Evolutionary conservation across 2,888 invertebrate genomes (phyloP).

Genomic region (Ichneumon xanthorius): DNA sequence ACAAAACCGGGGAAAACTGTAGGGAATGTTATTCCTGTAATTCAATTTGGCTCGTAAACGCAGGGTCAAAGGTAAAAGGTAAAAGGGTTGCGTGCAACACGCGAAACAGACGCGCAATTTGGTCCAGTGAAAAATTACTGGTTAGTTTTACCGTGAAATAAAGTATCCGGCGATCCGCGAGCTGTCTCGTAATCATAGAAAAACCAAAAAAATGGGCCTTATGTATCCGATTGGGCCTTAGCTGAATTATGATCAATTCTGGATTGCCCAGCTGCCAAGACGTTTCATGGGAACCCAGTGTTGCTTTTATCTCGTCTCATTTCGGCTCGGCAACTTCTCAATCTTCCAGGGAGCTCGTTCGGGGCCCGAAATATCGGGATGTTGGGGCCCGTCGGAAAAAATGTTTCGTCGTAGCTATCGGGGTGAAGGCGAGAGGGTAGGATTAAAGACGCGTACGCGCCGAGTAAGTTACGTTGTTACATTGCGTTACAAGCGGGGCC

Average conservation of each 20-base stretch:
- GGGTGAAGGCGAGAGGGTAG: conserved; percentile 35
- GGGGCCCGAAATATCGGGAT: background rate
- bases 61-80: background rate
- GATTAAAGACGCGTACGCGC: conserved; percentile 37
- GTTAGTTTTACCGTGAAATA: no score
- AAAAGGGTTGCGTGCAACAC: background rate
- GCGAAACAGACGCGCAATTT: background rate
- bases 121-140: background rate
- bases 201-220: conserved; percentile 18
- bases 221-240: background rate
- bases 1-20: background rate
- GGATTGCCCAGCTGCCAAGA: conserved; percentile 56
- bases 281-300: conserved; percentile 59
- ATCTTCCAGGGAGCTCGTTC: conserved; percentile 26
- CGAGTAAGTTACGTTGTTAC: conserved; percentile 53
- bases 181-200: background rate
- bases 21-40: background rate
- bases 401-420: conserved; percentile 22
- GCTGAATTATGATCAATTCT: conserved; percentile 3
- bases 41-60: background rate
- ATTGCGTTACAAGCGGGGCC: conserved; percentile 21
- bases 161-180: no score
- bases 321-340: conserved; percentile 37
- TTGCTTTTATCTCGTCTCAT: conserved; percentile 20
- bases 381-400: conserved; percentile 27